A percentile compares a stretch with the other conserved stretches of the same genome.
Conservation (phyloP, 2,113 vertebrate species). For the Patagioenas fasciata region DNA sequence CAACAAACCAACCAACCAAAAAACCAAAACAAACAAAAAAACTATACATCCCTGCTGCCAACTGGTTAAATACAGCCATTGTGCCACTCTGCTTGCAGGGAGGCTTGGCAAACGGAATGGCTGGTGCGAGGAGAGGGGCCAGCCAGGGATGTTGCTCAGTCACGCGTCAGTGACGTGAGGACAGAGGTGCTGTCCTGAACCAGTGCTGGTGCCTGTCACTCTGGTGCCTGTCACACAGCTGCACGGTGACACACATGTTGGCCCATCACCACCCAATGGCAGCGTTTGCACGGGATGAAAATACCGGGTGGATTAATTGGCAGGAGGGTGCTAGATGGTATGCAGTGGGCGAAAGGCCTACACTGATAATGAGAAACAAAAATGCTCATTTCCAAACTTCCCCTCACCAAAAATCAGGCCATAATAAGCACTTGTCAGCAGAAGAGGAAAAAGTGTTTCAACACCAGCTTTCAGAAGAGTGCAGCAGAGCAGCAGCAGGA, state of each 20-base stretch:
- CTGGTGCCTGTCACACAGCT: background rate
- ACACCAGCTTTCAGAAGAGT: background rate
- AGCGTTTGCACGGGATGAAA: background rate
- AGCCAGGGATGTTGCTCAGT: accelerated
- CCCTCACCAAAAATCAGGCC: background rate
- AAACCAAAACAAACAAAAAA: background rate
- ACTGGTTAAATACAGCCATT: background rate
- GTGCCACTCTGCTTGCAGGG: background rate
- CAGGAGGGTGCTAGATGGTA: background rate
- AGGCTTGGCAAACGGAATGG: background rate
- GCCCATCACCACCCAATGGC: accelerated
- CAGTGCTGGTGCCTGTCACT: background rate
- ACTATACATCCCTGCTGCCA: background rate
- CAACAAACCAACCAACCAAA: no score
- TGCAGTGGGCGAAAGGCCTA: background rate
- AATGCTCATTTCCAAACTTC: background rate
- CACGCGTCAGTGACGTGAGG: background rate
- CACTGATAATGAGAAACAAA: background rate
- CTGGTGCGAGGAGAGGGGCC: background rate
- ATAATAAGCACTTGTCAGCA: background rate
- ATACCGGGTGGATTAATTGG: background rate
- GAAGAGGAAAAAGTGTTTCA: background rate
- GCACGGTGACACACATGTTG: accelerated
- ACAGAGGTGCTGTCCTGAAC: background rate
- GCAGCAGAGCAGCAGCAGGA: background rate